phyloP scores from a whole-genome alignment of 37 sponge, comb jelly and placozoan species.

The Tethya wilhelma region DNA sequence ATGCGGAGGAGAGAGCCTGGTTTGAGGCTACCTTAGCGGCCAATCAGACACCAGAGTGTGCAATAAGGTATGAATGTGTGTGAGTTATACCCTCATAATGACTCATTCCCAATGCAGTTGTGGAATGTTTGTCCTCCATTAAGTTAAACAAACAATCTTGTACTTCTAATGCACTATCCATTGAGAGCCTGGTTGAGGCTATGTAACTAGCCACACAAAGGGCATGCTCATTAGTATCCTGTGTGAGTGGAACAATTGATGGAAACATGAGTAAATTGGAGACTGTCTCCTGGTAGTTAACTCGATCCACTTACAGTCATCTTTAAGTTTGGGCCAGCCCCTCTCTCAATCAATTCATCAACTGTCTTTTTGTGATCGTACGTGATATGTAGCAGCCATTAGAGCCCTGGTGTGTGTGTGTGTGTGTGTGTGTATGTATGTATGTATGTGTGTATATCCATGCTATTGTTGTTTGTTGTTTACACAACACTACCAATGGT shows the following conservation, averaged over 20 bases:
- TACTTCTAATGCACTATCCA: background rate
- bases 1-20: no score
- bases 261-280: background rate
- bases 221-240: slow-evolving; percentile 13
- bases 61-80: background rate
- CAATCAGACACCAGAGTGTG: no score
- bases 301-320: background rate
- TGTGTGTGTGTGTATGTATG: no score
- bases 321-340: background rate
- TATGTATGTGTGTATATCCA: no score
- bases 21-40: no score
- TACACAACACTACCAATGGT: no score
- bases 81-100: background rate
- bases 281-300: background rate
- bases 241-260: background rate
- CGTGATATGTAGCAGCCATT: slow-evolving; percentile 13
- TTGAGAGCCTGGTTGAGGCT: background rate
- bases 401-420: slow-evolving; percentile 25
- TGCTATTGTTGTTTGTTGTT: no score
- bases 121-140: no score
- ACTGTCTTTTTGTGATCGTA: background rate
- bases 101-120: no score
- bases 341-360: slow-evolving; percentile 7
- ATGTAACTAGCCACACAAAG: slow-evolving; percentile 5
- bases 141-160: no score